phyloP scores from a whole-genome alignment of 2,113 vertebrate species.

The Pygoscelis antarcticus region DNA sequence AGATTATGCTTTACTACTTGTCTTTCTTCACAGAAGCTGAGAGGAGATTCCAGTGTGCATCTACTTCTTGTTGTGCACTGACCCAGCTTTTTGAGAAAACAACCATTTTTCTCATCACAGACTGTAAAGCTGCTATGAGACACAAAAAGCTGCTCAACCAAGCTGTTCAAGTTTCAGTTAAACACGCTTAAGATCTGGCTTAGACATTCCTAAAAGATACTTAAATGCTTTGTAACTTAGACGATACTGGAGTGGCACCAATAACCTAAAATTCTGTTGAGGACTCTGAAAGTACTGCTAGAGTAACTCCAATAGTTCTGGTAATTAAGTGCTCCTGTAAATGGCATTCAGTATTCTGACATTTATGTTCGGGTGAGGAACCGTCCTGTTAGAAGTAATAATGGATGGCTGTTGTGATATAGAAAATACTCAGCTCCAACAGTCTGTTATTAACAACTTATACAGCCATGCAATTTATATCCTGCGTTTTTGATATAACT shows the following conservation, averaged over 20 bases:
- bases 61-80: not conserved
- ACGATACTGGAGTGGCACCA: not conserved
- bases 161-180: not conserved
- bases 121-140: not conserved
- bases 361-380: not conserved
- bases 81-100: not conserved
- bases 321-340: not conserved
- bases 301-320: not conserved
- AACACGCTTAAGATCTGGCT: not conserved
- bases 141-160: not conserved
- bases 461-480: not conserved
- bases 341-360: not conserved
- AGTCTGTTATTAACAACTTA: not conserved
- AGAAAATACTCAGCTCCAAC: not conserved
- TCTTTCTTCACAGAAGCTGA: not conserved
- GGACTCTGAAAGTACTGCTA: not conserved
- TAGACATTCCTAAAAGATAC: not conserved
- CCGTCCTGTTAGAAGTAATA: not conserved
- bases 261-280: not conserved
- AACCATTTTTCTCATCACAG: not conserved
- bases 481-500: not conserved
- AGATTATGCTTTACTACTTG: not conserved
- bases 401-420: not conserved
- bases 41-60: not conserved
- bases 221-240: not conserved